Evolutionary conservation across 2,888 invertebrate genomes (phyloP).

Genomic region (Corythucha ciliata): DNA sequence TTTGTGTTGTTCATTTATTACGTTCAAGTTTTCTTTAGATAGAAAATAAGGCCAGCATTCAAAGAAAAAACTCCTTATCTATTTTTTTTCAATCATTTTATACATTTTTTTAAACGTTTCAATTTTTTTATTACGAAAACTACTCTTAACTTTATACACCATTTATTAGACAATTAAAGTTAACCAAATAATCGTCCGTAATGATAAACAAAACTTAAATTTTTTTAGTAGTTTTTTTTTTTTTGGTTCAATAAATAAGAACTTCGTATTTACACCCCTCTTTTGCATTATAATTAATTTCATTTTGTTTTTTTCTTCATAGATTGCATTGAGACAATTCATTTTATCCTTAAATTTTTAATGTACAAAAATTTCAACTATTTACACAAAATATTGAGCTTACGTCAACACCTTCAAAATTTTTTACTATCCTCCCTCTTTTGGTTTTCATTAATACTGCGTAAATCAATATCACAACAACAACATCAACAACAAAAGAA

Average conservation of each 20-base stretch:
- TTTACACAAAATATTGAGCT: too few relatives aligned
- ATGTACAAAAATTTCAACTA: too few relatives aligned
- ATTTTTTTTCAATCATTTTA: slow-evolving; percentile 9
- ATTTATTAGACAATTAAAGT: slow-evolving; percentile 21
- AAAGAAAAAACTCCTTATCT: slow-evolving; percentile 18
- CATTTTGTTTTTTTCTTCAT: too few relatives aligned
- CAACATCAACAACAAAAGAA: too few relatives aligned
- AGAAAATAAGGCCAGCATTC: slow-evolving; percentile 28
- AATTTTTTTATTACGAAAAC: slow-evolving; percentile 37
- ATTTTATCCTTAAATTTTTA: too few relatives aligned
- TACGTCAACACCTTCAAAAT: too few relatives aligned
- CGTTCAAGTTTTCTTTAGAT: too few relatives aligned
- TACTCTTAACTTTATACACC: slow-evolving; percentile 30
- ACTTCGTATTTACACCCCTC: too few relatives aligned
- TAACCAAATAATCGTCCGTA: slow-evolving; percentile 19
- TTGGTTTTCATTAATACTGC: slow-evolving; percentile 31
- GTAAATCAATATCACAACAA: slow-evolving; percentile 31
- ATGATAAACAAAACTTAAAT: slow-evolving; percentile 21
- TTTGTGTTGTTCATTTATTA: too few relatives aligned
- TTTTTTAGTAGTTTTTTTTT: slow-evolving; percentile 11
- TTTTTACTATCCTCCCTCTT: slow-evolving; percentile 19
- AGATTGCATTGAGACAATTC: too few relatives aligned
- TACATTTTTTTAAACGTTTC: slow-evolving; percentile 26
- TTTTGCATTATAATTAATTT: too few relatives aligned
- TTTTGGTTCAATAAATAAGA: too few relatives aligned